A percentile compares a stretch with the other conserved stretches of the same genome.
Evolutionary conservation across 2,797 vertebrate genomes (phyloP).

Genomic region (Phataginus tetradactyla): DNA sequence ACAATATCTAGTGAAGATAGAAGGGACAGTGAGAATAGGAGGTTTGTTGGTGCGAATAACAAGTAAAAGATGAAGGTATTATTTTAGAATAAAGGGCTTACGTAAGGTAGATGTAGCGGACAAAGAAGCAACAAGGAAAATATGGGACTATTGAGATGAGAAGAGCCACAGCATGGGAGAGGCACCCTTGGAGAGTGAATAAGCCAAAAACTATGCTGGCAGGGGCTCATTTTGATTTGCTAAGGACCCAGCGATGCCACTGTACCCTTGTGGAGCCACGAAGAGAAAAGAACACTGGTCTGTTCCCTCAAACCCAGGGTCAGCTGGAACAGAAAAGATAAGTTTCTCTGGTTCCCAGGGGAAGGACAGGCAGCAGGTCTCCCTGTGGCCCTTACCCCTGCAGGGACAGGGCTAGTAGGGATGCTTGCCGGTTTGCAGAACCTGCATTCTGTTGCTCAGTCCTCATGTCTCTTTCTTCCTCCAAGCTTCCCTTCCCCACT

Average conservation of each 20-base stretch:
- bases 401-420: not conserved
- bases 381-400: not conserved
- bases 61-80: not conserved
- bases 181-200: not conserved
- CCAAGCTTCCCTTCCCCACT: not conserved
- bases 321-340: not conserved
- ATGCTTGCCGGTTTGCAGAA: not conserved
- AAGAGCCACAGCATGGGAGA: not conserved
- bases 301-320: not conserved
- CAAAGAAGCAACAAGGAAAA: not conserved
- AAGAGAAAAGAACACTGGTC: not conserved
- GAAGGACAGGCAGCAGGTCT: not conserved
- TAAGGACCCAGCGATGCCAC: not conserved
- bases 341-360: not conserved
- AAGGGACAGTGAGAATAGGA: not conserved
- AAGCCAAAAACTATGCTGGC: not conserved
- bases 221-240: not conserved
- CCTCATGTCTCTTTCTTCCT: not conserved
- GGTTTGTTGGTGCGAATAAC: not conserved
- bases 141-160: too few species aligned
- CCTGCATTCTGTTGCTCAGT: not conserved
- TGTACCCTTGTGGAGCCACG: not conserved
- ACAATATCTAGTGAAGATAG: not conserved
- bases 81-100: not conserved
- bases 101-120: not conserved